Percentiles rank a stretch among this genome's conserved stretches.
These are phyloP conservation scores for Basileuterus tristriatus DNA, from an alignment of 2,797 vertebrate species.

Conservation along the genomic window DNA sequence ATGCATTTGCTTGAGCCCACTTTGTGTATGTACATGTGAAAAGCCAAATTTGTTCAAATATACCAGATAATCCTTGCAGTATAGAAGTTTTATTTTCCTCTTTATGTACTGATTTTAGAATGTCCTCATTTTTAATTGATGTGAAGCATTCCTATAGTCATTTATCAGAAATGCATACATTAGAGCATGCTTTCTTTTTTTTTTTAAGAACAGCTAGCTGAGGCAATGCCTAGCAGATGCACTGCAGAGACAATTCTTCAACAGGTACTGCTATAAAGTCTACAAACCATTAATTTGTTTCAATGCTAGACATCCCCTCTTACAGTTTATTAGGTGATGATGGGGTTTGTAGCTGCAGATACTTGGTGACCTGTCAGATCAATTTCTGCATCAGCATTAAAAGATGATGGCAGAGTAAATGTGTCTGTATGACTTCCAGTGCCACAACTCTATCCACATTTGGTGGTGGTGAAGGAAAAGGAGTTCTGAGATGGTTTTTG, in stretches of 20 bases:
- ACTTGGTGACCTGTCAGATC: neutral
- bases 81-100: neutral
- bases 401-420: neutral
- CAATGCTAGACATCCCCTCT: neutral
- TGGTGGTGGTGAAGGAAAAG: neutral
- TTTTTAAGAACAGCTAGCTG: neutral
- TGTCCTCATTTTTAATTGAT: neutral
- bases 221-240: neutral
- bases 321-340: neutral
- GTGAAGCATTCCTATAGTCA: neutral
- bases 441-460: neutral
- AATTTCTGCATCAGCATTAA: neutral
- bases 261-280: neutral
- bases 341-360: neutral
- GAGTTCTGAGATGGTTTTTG: neutral
- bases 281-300: neutral
- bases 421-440: neutral
- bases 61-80: neutral
- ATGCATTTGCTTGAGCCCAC: neutral
- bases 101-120: neutral
- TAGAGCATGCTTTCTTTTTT: neutral
- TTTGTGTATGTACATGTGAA: neutral
- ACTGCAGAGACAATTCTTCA: neutral
- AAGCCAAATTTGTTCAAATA: neutral
- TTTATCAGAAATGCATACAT: neutral